Conservation (phyloP, 2,888 invertebrate genomes). For the Cartodere bifasciata region DNA sequence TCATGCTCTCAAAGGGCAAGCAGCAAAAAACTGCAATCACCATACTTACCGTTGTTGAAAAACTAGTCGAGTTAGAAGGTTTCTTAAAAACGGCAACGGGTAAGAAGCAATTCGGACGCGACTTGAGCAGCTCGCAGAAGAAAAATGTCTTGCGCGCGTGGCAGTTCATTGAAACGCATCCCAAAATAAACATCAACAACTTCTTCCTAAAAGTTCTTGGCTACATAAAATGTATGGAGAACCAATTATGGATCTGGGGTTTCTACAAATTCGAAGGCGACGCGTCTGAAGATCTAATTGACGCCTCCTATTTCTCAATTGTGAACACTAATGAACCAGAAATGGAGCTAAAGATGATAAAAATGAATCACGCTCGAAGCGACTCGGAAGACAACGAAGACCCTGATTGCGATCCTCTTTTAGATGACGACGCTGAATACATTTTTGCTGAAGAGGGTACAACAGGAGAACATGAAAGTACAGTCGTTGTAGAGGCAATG, state of each 20-base stretch:
- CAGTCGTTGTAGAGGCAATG: constrained; percentile 10
- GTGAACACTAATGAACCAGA: constrained; percentile 12
- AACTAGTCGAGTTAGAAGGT: constrained; percentile 29
- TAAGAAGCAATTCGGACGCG: constrained; percentile 27
- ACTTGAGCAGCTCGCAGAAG: constrained; percentile 30
- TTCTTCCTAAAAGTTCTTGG: constrained; percentile 31
- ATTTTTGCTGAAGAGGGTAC: constrained; percentile 5
- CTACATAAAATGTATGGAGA: constrained; percentile 33
- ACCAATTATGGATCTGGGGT: constrained; percentile 34
- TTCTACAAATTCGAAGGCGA: constrained; percentile 27
- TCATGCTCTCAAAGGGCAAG: constrained; percentile 27
- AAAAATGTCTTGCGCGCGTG: constrained; percentile 31
- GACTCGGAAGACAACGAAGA: constrained; percentile 21
- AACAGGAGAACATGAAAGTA: too few relatives aligned
- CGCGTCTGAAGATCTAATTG: constrained; percentile 26
- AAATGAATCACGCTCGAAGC: constrained; percentile 10
- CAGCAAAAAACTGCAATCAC: constrained; percentile 18
- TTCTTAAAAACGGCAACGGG: constrained; percentile 23
- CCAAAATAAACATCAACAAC: constrained; percentile 30
- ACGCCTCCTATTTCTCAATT: constrained; percentile 26
- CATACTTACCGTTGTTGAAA: constrained; percentile 25
- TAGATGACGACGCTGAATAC: constrained; percentile 5
- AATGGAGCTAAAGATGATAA: constrained; percentile 6
- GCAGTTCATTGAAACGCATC: constrained; percentile 30
- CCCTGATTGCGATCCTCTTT: constrained; percentile 1